Conservation (phyloP, 2,888 invertebrate species). For the Microctonus brassicae region DNA sequence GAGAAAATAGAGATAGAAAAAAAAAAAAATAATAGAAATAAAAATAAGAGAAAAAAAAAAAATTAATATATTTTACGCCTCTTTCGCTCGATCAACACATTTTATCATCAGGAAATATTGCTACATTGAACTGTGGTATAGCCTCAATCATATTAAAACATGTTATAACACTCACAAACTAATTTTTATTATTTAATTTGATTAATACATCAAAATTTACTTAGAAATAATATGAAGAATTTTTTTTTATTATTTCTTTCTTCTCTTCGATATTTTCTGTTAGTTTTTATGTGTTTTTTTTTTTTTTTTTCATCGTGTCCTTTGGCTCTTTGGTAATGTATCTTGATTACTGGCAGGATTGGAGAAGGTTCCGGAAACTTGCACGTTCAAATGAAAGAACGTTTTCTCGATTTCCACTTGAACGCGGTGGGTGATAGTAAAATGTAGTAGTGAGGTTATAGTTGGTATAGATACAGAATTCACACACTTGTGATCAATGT, state of each 20-base stretch:
- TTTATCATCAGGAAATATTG: no score
- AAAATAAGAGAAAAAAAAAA: neutral
- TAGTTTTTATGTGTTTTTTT: no score
- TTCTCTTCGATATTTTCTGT: neutral
- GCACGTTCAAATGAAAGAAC: slow-evolving; percentile 18
- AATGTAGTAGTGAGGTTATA: no score
- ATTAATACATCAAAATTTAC: no score
- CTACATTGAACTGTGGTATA: no score
- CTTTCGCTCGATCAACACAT: neutral
- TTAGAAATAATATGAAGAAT: no score
- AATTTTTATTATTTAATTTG: no score
- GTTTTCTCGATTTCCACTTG: slow-evolving; percentile 26
- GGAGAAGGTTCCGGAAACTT: slow-evolving; percentile 12
- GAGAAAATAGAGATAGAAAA: neutral
- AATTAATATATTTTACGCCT: neutral
- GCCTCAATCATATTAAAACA: no score
- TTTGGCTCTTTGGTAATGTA: slow-evolving; percentile 1
- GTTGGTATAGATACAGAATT: neutral
- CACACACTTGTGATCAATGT: neutral
- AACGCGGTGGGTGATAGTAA: slow-evolving; percentile 4
- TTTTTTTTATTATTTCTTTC: no score
- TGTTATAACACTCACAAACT: no score
- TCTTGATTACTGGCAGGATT: slow-evolving; percentile 27
- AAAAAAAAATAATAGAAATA: neutral
- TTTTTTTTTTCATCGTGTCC: neutral